Evolutionary conservation across 2,888 invertebrate species (phyloP), one percentile per base, ranked within the genome.

Genomic region (Eucriotettix oculatus): DNA sequence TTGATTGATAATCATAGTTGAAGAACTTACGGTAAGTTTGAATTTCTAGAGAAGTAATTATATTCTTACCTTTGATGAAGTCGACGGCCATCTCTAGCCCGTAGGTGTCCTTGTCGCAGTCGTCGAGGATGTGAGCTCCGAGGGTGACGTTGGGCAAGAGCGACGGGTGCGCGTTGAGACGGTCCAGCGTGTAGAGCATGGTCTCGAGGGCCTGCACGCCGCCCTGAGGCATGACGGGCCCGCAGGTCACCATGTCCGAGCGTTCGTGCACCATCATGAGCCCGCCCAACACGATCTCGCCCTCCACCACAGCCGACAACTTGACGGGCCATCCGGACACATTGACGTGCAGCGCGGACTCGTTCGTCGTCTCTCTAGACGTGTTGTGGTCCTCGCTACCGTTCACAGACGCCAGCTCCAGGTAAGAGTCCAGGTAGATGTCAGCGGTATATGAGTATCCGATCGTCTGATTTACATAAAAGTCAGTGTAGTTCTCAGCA

Each of bases 251-350:
- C 56, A 82, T 83, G 67, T 94, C 93, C 66, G 90, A 89, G 40
- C 95, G 77, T 69, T 93, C 93, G 71, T 95, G 95, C 0, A 95
- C 87, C 90, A 95, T 95, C 90, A 95, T 94, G 56, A 95, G 75
- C 1, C 93, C 95, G 9, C 95, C 95, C 1, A 95, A 78, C 10
- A 92, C 82, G 54, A 95, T 77, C 69, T 94, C 88, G 0, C 95
- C 95, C 70, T 91, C 90, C 56, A 94, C 84, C 10, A 87, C 84
- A 0, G 92, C 90, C 67, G 91, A 89, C 69, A 86, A 82, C 69
- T 91, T 92, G 7, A 90, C 85, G 0, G 92, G 91, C 91, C 90
- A 90, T 16, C n/a, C n/a, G 48, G 48, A 48, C 48, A 48, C 29
- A 7, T 29, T 29, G 3, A 29, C 29, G 7, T 29, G 29, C 3